Conservation (phyloP, 2,888 invertebrate genomes). For the Drosophila stalkeri region DNA sequence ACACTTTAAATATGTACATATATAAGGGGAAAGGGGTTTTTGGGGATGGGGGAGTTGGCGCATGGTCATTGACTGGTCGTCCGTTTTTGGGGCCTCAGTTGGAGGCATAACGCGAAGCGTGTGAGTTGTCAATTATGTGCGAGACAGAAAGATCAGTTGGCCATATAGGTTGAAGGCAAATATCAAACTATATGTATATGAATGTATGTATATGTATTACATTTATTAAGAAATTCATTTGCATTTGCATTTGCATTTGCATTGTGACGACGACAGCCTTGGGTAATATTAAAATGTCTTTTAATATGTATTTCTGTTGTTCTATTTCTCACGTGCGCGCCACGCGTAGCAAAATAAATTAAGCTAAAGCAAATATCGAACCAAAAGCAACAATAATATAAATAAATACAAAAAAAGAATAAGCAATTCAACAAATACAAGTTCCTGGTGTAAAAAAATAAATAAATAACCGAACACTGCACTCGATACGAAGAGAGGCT, state of each 20-base stretch:
- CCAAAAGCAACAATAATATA: slow-evolving; percentile 6
- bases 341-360: slow-evolving; percentile 22
- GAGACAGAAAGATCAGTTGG: slow-evolving; percentile 18
- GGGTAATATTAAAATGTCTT: slow-evolving; percentile 38
- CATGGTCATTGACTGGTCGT: slow-evolving; percentile 57
- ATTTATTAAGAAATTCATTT: slow-evolving; percentile 31
- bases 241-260: slow-evolving; percentile 5
- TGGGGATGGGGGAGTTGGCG: slow-evolving; percentile 6
- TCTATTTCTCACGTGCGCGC: slow-evolving; percentile 67
- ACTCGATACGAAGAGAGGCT: slow-evolving; percentile 20
- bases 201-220: slow-evolving; percentile 11
- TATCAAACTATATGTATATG: neutral
- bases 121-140: slow-evolving; percentile 39
- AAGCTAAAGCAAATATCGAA: slow-evolving; percentile 17
- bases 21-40: neutral
- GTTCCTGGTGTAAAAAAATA: slow-evolving; percentile 21
- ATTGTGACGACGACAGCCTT: slow-evolving; percentile 42
- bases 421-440: slow-evolving; percentile 7
- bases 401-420: slow-evolving; percentile 10
- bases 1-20: slow-evolving; percentile 28
- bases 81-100: slow-evolving; percentile 40
- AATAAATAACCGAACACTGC: slow-evolving; percentile 33
- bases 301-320: slow-evolving; percentile 65
- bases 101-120: slow-evolving; percentile 32
- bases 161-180: slow-evolving; percentile 6